Evolutionary conservation across 2,113 vertebrate genomes (phyloP).

Genomic region (Podarcis muralis): DNA sequence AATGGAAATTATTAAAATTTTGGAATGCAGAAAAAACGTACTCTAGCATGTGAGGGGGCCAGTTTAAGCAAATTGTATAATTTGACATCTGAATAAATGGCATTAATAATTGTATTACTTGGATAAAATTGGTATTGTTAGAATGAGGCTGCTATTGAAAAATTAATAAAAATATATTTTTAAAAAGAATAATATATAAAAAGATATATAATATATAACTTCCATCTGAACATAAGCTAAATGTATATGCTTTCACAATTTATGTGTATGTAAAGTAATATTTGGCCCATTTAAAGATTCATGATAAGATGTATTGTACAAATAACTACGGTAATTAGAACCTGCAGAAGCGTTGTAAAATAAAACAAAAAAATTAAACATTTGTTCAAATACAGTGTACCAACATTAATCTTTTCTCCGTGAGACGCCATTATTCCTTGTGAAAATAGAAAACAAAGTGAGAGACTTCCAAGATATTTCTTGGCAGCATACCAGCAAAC

Average conservation of each 20-base stretch:
- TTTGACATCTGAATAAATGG: too few species aligned
- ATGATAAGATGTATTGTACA: neutral
- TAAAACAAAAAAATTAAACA: neutral
- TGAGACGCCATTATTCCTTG: neutral
- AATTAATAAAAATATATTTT: too few species aligned
- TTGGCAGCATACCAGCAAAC: neutral
- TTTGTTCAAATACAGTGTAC: neutral
- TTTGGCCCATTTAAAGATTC: neutral
- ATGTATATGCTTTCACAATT: neutral
- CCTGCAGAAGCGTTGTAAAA: neutral
- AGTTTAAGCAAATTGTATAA: too few species aligned
- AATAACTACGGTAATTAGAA: neutral
- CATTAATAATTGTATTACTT: too few species aligned
- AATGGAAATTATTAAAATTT: too few species aligned
- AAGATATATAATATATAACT: neutral
- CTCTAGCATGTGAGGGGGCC: too few species aligned
- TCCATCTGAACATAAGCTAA: neutral
- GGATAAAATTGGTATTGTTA: too few species aligned
- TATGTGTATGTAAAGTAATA: neutral
- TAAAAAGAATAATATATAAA: too few species aligned
- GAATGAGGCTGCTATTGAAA: too few species aligned
- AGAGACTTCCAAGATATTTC: neutral
- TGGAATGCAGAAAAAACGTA: too few species aligned
- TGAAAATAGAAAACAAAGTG: conserved; percentile 5
- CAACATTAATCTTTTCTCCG: neutral